Evolutionary conservation across 1,140 invertebrate genomes (phyloP).

Genomic region (Conus betulinus): DNA sequence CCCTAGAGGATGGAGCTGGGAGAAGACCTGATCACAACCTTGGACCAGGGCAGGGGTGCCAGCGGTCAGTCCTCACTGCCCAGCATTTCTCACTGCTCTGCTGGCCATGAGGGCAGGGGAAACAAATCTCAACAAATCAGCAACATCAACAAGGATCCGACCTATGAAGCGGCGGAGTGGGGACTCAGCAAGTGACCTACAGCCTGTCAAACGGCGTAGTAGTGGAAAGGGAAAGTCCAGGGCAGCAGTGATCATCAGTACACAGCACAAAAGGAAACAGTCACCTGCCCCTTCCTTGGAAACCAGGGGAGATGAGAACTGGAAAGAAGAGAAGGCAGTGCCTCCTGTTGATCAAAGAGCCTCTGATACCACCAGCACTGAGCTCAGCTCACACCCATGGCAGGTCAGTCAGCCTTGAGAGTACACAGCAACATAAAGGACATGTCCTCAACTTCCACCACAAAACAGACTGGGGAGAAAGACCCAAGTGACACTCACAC

Average conservation of each 20-base stretch:
- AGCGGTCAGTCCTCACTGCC: neutral
- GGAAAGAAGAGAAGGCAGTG: neutral
- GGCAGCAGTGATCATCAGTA: neutral
- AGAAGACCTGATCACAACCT: neutral
- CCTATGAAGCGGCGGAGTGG: neutral
- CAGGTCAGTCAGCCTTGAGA: neutral
- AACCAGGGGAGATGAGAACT: neutral
- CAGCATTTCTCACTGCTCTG: neutral
- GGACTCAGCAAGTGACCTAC: neutral
- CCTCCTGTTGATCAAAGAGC: neutral
- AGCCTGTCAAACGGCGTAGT: neutral
- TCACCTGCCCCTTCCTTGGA: neutral
- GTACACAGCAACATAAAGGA: neutral
- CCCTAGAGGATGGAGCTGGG: neutral
- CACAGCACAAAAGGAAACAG: neutral
- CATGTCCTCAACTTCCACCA: neutral
- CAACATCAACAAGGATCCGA: neutral
- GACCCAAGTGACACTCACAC: neutral
- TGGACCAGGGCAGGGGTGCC: neutral
- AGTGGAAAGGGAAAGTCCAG: neutral
- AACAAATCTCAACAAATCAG: neutral
- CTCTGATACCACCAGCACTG: too few relatives aligned
- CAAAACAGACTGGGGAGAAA: neutral
- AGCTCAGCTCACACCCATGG: too few relatives aligned
- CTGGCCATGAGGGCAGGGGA: neutral